Base-by-base conservation (phyloP, 1,140 invertebrate species). In the Zaprionus inermis region DNA sequence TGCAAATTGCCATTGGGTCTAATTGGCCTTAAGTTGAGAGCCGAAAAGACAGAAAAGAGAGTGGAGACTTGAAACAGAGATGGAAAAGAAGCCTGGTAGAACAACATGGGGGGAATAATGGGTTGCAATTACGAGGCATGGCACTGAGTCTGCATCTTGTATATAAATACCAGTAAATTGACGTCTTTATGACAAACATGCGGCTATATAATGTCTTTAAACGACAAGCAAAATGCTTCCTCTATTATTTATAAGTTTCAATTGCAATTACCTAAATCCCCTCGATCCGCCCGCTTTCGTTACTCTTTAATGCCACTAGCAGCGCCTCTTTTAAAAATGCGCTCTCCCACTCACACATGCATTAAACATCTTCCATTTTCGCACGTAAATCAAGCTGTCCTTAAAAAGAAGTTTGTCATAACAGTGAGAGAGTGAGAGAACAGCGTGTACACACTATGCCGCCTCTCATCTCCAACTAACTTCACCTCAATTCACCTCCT, bases 321-420 rank as follows among this genome's bases (percentile, higher is more conserved):
- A 12, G 11, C 18, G 9, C 3, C 18, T 20, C 16, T 49, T 2
- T 18, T 46, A 18, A 16, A 46, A 46, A 46, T 18, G 41, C 44
- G 28, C 59, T 32, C 63, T 52, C 49, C 36, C 71, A 49, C 63
- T 9, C 51, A 59, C 55, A 46, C 64, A 63, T 14, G 14, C 51
- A 73, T 20, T 28, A 54, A 59, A 28, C 56, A 52, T 46, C 66
- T 64, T 60, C 36, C 60, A 63, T 70, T 75, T 86, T 88, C 83
- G 72, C 83, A 82, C 76, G 88, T 86, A 88, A 86, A 86, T 86
- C 76, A 85, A 68, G 76, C 70, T 86, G 82, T 88, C 82, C 82
- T 86, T 86, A 86, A 85, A 85, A 80, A 44, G 30, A 52, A 44
- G 30, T 69, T 81, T 82, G 76, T 82, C 82, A 86, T 81, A 82